phyloP scores from a whole-genome alignment of 2,888 invertebrate genomes.

The Calliphora vomitoria region DNA sequence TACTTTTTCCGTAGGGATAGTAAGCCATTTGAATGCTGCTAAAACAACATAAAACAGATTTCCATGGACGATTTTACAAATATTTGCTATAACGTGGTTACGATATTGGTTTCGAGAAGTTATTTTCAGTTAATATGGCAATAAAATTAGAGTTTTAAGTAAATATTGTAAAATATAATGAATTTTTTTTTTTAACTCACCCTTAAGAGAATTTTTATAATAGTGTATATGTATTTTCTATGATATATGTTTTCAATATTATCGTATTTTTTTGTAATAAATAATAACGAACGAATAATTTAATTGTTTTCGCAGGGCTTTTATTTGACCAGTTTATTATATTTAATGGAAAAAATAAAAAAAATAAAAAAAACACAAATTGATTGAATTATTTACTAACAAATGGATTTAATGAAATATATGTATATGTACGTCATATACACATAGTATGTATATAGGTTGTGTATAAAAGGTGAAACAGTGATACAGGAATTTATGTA shows the following conservation, averaged over 20 bases:
- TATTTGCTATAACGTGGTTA: too few species aligned
- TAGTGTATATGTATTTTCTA: too few species aligned
- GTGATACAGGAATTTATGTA: constrained; percentile 23
- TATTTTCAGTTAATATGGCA: too few species aligned
- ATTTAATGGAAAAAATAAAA: constrained; percentile 18
- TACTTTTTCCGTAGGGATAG: too few species aligned
- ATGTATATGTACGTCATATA: background rate
- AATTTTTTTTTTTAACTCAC: too few species aligned
- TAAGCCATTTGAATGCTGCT: too few species aligned
- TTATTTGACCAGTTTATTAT: constrained; percentile 28
- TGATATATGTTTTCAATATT: background rate
- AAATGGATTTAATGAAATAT: constrained; percentile 48
- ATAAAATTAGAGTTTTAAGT: too few species aligned
- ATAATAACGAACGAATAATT: constrained; percentile 25
- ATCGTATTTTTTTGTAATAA: background rate
- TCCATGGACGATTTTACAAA: too few species aligned
- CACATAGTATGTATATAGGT: background rate
- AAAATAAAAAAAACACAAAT: constrained; percentile 23
- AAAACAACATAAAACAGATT: too few species aligned
- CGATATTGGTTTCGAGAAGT: too few species aligned
- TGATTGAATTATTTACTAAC: constrained; percentile 43
- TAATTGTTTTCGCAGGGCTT: background rate
- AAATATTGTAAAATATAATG: too few species aligned
- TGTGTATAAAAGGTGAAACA: constrained; percentile 9
- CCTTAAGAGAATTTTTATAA: too few species aligned